These are phyloP conservation scores for Ianthella basta DNA, from an alignment of 37 sponge, comb jelly and placozoan genomes.

Conservation along the genomic window DNA sequence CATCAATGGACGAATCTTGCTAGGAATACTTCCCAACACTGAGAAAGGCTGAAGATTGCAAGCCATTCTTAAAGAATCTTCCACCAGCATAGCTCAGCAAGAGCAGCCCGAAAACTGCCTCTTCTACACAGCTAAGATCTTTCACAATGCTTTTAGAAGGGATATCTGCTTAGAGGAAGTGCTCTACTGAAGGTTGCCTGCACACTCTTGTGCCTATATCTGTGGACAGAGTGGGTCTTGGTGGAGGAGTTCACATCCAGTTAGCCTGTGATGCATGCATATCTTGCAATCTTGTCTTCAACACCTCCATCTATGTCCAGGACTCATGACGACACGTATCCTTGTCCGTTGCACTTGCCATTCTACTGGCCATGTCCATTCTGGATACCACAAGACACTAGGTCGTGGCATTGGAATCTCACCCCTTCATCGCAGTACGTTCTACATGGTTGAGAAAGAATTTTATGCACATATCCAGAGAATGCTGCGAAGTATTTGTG, in stretches of 20 bases:
- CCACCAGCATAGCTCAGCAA: too few relatives aligned
- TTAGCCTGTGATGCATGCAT: not conserved
- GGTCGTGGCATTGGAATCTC: slow-evolving; percentile 14
- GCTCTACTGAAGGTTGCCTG: not conserved
- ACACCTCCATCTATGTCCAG: not conserved
- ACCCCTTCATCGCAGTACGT: too few relatives aligned
- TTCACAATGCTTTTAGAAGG: not conserved
- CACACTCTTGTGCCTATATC: not conserved
- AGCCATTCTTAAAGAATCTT: too few relatives aligned
- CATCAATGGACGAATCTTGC: too few relatives aligned
- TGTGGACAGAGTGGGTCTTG: slow-evolving; percentile 2
- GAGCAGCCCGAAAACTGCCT: too few relatives aligned
- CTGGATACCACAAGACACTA: slow-evolving; percentile 28
- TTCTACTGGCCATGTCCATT: slow-evolving; percentile 32
- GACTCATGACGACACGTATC: not conserved
- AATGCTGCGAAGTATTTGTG: slow-evolving; percentile 34
- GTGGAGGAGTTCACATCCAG: not conserved
- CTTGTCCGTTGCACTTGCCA: slow-evolving; percentile 13
- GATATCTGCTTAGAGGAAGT: not conserved
- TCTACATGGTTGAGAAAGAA: too few relatives aligned
- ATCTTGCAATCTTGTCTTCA: not conserved
- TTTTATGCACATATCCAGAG: slow-evolving; percentile 9
- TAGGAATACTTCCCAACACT: too few relatives aligned
- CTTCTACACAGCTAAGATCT: too few relatives aligned
- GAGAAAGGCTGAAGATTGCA: too few relatives aligned